Conservation (phyloP, 2,797 vertebrate genomes). For the Bradypodion pumilum region DNA sequence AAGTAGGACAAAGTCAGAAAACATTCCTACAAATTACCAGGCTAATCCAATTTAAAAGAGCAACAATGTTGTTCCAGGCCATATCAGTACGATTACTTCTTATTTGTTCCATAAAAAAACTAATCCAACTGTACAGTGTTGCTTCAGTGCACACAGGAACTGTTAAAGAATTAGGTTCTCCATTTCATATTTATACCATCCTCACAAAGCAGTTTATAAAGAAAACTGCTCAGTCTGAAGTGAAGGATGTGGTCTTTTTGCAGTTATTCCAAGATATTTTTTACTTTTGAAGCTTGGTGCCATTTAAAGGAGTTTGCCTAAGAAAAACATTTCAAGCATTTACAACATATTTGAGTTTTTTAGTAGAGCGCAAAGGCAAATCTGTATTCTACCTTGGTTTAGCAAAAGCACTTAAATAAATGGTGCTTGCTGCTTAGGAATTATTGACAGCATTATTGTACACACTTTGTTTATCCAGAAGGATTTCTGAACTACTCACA, state of each 20-base stretch:
- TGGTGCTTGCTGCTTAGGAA: neutral
- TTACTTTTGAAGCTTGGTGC: neutral
- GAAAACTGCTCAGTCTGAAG: neutral
- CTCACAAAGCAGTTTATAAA: neutral
- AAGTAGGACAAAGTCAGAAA: neutral
- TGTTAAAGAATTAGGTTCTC: slow-evolving; percentile 8
- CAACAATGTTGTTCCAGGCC: slow-evolving; percentile 24
- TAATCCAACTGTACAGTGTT: slow-evolving; percentile 11
- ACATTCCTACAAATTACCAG: neutral
- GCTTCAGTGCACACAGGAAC: neutral
- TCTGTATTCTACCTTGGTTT: slow-evolving; percentile 6
- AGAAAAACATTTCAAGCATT: slow-evolving; percentile 13
- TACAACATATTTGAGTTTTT: neutral
- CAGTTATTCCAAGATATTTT: neutral
- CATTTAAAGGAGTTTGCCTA: neutral
- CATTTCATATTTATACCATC: neutral
- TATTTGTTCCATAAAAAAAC: neutral
- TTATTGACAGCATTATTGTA: neutral
- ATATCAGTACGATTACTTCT: slow-evolving; percentile 4
- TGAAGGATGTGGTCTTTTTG: neutral
- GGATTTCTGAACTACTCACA: neutral
- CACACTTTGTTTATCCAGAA: neutral
- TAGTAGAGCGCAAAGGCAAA: neutral
- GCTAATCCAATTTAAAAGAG: slow-evolving; percentile 24
- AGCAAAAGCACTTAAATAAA: neutral